These are phyloP conservation scores for Semnornis frantzii DNA, from an alignment of 2,113 vertebrate genomes.

Conservation along the genomic window DNA sequence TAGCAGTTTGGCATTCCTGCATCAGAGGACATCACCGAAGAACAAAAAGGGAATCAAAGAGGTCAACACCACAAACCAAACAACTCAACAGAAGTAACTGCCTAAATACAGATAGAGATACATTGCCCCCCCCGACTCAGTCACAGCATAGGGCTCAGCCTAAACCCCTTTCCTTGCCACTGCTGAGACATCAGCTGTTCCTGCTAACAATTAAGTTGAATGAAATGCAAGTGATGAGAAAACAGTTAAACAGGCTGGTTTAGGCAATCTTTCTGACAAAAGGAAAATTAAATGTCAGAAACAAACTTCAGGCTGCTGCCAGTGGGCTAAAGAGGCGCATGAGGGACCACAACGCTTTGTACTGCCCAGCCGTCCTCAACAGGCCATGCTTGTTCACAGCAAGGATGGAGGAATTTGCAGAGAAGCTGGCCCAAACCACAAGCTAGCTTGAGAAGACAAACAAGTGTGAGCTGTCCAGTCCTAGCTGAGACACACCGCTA, in stretches of 20 bases:
- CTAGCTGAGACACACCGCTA: fast-evolving
- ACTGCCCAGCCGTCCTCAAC: fast-evolving
- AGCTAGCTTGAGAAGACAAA: not conserved
- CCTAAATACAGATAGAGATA: not conserved
- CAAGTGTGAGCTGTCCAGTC: not conserved
- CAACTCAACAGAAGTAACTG: not conserved
- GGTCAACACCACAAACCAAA: not conserved
- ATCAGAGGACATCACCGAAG: not conserved
- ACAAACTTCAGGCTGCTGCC: not conserved
- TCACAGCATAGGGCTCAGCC: not conserved
- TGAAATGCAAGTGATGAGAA: not conserved
- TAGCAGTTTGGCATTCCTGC: fast-evolving
- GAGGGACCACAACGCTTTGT: not conserved
- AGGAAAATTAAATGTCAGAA: not conserved
- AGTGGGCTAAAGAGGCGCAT: not conserved
- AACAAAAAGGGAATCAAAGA: not conserved
- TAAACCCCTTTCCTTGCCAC: not conserved
- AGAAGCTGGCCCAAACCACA: not conserved
- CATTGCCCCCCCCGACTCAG: not conserved
- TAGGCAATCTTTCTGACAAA: not conserved
- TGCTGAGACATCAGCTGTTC: not conserved
- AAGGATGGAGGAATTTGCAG: not conserved
- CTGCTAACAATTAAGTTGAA: not conserved
- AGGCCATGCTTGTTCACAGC: fast-evolving
- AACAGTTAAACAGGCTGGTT: not conserved